Evolutionary conservation across 2,113 vertebrate species (phyloP).

Genomic region (Himantopus leucocephalus): DNA sequence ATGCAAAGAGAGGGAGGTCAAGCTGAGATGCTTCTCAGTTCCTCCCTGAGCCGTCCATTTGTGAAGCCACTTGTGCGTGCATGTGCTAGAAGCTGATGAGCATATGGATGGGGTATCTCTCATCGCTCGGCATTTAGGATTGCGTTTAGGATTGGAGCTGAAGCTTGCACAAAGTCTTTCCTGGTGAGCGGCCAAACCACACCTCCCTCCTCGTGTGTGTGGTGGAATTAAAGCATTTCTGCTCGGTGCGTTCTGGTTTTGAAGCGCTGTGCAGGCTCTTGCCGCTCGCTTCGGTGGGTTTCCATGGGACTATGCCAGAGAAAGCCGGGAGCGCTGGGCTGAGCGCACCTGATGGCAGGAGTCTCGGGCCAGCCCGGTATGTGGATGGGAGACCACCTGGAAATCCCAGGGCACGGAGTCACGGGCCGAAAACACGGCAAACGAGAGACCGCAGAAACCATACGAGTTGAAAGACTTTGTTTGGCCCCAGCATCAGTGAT

Average conservation of each 20-base stretch:
- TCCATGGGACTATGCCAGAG: neutral
- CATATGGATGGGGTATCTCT: slow-evolving; percentile 56
- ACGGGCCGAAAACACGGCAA: neutral
- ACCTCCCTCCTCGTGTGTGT: slow-evolving; percentile 35
- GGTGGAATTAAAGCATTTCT: slow-evolving; percentile 35
- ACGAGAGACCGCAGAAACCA: fast-evolving
- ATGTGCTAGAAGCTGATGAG: slow-evolving; percentile 35
- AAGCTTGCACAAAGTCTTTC: slow-evolving; percentile 33
- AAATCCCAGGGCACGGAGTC: neutral
- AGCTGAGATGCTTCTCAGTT: slow-evolving; percentile 44
- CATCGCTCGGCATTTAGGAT: slow-evolving; percentile 37
- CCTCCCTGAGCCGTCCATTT: neutral
- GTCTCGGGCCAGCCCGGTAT: neutral
- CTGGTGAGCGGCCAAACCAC: slow-evolving; percentile 62
- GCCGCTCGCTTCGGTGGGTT: neutral
- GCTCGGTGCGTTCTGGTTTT: neutral
- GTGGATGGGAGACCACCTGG: neutral
- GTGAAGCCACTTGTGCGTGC: slow-evolving; percentile 19
- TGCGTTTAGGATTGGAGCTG: slow-evolving; percentile 28
- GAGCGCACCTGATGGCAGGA: neutral
- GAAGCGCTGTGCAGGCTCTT: neutral
- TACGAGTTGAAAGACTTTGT: neutral
- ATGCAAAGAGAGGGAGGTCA: slow-evolving; percentile 44
- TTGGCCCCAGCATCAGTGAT: neutral
- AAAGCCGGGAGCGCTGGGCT: neutral